Base-by-base conservation (phyloP, 2,113 vertebrate genomes). In the Pycnonotus jocosus region DNA sequence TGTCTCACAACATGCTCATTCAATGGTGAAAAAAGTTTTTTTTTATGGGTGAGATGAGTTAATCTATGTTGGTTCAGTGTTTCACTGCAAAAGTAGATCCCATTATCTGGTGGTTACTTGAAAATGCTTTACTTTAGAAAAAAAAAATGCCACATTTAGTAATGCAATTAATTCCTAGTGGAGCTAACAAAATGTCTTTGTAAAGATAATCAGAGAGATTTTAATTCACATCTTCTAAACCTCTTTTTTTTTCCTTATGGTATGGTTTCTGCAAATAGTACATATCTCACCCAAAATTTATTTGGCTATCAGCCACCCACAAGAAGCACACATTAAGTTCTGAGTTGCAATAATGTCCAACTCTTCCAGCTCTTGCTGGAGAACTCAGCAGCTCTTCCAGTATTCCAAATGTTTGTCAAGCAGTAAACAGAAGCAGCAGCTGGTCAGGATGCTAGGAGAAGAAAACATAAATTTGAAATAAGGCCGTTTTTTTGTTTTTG, bases 391-490 rank as follows among this genome's bases (percentile, higher is more conserved):
- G 92, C 74, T 94, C 57, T 38, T 96, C 69, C n/a, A 73, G 86
- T 77, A 88, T 92, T 95, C 96, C 61, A 58, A 93, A 90, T 82
- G 58, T 92, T 90, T 83, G 12, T 78, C 56, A 65, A 90, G 89
- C 81, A 92, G 81, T 71, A 95, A 97, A 96, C 50, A 90, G 93
- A 85, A 90, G 88, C 90, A 94, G 47, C 37, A 81, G 68, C 73
- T 84, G 68, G 70, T 94, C 83, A 89, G 77, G 78, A 96, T 89
- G 87, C 62, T 88, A 72, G 42, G 16, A 50, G 18, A 95, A 92
- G 28, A 95, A 90, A 96, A 93, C 12, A 37, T 81, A 76, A 93
- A 96, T 96, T 97, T 94, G 90, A 97, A 97, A 96, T 50, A 56
- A 57, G n/a, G 15, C 60, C 11, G n/a, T 86, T 93, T 97, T 95